Base-by-base conservation (phyloP, 2,797 vertebrate genomes). In the Platyrinchus mystaceus region DNA sequence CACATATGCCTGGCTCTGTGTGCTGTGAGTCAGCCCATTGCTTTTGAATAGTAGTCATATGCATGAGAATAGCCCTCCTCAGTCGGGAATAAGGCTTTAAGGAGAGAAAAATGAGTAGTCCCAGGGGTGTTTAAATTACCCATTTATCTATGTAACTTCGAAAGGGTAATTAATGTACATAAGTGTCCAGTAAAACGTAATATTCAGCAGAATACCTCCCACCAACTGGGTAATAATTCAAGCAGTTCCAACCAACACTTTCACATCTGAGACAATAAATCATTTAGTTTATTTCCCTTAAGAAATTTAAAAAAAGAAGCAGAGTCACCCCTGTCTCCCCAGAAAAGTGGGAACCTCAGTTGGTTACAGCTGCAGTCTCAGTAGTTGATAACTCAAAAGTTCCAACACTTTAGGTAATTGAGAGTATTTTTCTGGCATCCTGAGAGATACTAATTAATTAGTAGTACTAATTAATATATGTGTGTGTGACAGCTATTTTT, bases 1-100 rank as follows among this genome's bases (percentile, higher is more conserved):
- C 79, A 47, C 50, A 18, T 56, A 10, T 37, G 73, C 85, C 62
- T 62, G 87, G 84, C 93, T 70, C 8, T n/a, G 7, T 20, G 55
- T 22, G 74, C 84, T 52, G 15, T 34, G 87, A 94, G 91, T 78
- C 91, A 96, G 90, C 73, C 70, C 47, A 0, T 55, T 63, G 85
- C 77, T 84, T 88, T 73, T 83, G 32, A 92, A 59, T 63, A 28
- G 79, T 1, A 4, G 47, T 93, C 89, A 88, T 88, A 34, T 70
- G 85, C 89, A 79, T 92, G 85, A 95, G 89, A 94, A 95, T 90
- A 93, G 91, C 79, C 62, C 63, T 91, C 26, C 79, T 62, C 63
- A 62, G 82, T 3, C 37, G 32, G 85, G 84, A 93, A 60, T 78
- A 52, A 81, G 90, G 63, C 86, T 94, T 89, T 92, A 79, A 92